These are phyloP conservation scores for Streblospio benedicti DNA, from an alignment of 1,140 invertebrate species.

Conservation along the genomic window DNA sequence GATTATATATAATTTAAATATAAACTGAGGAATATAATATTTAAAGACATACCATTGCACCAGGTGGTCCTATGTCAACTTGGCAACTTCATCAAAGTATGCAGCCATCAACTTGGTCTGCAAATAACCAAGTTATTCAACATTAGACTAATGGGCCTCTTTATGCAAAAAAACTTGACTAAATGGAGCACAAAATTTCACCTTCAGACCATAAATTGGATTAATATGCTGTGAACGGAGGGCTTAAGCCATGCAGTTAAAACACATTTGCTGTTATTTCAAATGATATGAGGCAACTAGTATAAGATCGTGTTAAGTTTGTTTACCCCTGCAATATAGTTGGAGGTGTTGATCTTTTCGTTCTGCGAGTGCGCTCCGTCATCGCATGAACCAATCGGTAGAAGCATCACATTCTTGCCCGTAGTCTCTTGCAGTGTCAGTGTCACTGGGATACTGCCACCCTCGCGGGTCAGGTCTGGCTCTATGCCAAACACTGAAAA, in stretches of 20 bases:
- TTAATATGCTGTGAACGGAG: too few relatives aligned
- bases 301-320: background rate
- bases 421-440: constrained; percentile 70
- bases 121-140: constrained; percentile 45
- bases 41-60: too few relatives aligned
- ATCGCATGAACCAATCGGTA: constrained; percentile 75
- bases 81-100: constrained; percentile 70
- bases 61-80: too few relatives aligned
- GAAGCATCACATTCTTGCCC: constrained; percentile 81
- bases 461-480: constrained; percentile 89
- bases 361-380: constrained; percentile 98
- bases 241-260: too few relatives aligned
- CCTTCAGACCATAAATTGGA: too few relatives aligned
- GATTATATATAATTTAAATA: too few relatives aligned
- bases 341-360: constrained; percentile 84
- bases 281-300: constrained; percentile 1
- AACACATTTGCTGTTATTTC: too few relatives aligned
- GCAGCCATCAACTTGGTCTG: constrained; percentile 78
- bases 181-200: too few relatives aligned
- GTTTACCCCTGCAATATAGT: constrained; percentile 85
- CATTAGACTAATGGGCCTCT: constrained; percentile 4
- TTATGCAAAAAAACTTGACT: constrained; percentile 2
- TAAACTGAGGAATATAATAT: too few relatives aligned
- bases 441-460: constrained; percentile 91
- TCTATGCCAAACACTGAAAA: constrained; percentile 74